A percentile compares a stretch with the other conserved stretches of the same genome.
phyloP scores from a whole-genome alignment of 2,113 vertebrate species.

The Hydrochoerus hydrochaeris region DNA sequence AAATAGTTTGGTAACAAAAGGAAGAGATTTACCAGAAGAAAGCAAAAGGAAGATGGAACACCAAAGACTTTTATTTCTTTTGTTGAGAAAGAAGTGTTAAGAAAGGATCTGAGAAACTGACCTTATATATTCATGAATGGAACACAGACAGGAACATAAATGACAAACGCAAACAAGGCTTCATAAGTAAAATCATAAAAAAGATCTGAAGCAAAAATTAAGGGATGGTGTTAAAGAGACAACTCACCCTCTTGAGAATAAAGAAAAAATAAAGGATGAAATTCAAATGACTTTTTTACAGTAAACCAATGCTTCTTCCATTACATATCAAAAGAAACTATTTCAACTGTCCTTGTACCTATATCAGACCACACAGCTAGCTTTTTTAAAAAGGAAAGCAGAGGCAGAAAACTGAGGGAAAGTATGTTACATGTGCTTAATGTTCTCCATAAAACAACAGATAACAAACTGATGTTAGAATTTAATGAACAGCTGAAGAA shows the following conservation, averaged over 20 bases:
- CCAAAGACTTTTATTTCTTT: not conserved
- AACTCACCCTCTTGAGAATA: not conserved
- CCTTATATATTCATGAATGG: not conserved
- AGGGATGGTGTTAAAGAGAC: not conserved
- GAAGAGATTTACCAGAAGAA: not conserved
- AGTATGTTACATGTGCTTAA: not conserved
- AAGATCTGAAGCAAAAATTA: slow-evolving; percentile 23
- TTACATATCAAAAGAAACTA: not conserved
- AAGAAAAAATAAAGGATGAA: not conserved
- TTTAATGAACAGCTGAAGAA: not conserved
- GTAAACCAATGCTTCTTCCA: not conserved
- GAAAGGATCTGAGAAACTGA: not conserved
- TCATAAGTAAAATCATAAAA: not conserved
- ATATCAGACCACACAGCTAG: not conserved
- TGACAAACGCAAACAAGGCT: slow-evolving; percentile 35
- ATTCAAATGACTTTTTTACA: not conserved
- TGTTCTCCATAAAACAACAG: slow-evolving; percentile 32
- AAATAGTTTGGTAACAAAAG: slow-evolving; percentile 9
- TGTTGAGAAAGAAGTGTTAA: not conserved
- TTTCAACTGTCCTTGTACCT: not conserved
- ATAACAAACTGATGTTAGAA: not conserved
- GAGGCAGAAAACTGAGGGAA: not conserved
- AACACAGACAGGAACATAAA: not conserved
- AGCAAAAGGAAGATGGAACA: slow-evolving; percentile 6
- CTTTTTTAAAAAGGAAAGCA: not conserved